phyloP scores from a whole-genome alignment of 2,888 invertebrate species.

The Portevinia maculata region DNA sequence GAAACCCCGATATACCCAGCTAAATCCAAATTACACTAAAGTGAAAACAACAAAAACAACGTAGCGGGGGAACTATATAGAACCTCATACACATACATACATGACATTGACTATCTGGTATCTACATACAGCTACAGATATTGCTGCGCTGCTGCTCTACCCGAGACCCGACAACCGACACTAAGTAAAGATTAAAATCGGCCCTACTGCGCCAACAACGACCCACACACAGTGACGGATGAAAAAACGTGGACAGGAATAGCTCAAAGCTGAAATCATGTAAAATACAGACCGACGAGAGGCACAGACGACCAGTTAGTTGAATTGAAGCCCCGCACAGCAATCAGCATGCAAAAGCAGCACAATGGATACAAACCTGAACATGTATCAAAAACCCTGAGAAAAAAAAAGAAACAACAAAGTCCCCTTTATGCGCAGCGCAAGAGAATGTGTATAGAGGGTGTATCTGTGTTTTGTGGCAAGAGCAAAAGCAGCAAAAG shows the following conservation, averaged over 20 bases:
- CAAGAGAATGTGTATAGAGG: slow-evolving; percentile 43
- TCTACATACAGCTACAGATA: slow-evolving; percentile 6
- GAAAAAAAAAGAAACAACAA: slow-evolving; percentile 28
- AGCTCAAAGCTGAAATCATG: slow-evolving; percentile 40
- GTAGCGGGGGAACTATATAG: slow-evolving; percentile 9
- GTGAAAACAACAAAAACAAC: slow-evolving; percentile 30
- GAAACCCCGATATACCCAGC: slow-evolving; percentile 31
- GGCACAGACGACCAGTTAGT: slow-evolving; percentile 30
- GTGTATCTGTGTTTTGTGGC: slow-evolving; percentile 16
- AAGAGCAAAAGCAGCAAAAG: no score
- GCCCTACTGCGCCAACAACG: slow-evolving; percentile 30
- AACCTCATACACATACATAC: not conserved
- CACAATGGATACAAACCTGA: slow-evolving; percentile 9
- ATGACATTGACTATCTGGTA: slow-evolving; percentile 9
- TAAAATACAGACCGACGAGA: no score
- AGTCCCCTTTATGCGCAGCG: slow-evolving; percentile 49
- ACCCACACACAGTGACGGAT: slow-evolving; percentile 44
- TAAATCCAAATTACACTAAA: slow-evolving; percentile 46
- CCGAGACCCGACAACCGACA: no score
- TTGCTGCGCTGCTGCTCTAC: not conserved
- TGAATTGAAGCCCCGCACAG: slow-evolving; percentile 9
- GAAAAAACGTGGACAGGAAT: slow-evolving; percentile 38
- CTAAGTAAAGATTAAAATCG: slow-evolving; percentile 52
- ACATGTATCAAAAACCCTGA: slow-evolving; percentile 23
- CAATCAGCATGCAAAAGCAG: not conserved